Evolutionary conservation across 2,113 vertebrate species (phyloP).

Genomic region (Thamnophis sirtalis): DNA sequence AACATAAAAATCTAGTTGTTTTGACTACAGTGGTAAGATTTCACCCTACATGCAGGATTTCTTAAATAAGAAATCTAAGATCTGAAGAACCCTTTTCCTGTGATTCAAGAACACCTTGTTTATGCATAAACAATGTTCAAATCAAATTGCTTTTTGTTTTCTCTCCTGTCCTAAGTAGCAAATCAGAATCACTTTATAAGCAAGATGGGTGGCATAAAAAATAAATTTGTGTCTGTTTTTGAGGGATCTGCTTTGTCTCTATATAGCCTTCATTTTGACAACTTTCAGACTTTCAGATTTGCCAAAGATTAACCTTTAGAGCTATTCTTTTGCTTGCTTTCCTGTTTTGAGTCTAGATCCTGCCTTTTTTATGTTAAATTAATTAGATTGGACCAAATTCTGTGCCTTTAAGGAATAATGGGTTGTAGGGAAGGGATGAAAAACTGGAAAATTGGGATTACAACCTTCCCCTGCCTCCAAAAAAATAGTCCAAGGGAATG

Average conservation of each 20-base stretch:
- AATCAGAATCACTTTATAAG: background rate
- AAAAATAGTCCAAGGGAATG: background rate
- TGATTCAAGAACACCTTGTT: background rate
- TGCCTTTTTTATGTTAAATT: background rate
- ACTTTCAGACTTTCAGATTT: background rate
- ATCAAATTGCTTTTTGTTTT: background rate
- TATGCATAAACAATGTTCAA: background rate
- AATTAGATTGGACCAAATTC: background rate
- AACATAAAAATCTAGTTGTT: background rate
- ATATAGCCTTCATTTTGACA: background rate
- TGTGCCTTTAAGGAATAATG: background rate
- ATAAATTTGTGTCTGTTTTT: background rate
- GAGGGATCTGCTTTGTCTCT: background rate
- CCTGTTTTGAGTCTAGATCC: background rate
- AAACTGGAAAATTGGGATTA: background rate
- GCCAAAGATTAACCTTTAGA: background rate
- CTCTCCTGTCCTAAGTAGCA: background rate
- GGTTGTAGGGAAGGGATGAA: background rate
- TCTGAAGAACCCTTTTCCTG: background rate
- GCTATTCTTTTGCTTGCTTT: background rate
- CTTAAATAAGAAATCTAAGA: background rate
- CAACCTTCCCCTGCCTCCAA: background rate
- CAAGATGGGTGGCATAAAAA: background rate
- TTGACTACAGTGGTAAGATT: background rate
- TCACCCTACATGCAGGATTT: background rate